A percentile compares a stretch with the other conserved stretches of the same genome.
phyloP scores from a whole-genome alignment of 64 coral and sea anemone genomes.

The Trachythela sp. region DNA sequence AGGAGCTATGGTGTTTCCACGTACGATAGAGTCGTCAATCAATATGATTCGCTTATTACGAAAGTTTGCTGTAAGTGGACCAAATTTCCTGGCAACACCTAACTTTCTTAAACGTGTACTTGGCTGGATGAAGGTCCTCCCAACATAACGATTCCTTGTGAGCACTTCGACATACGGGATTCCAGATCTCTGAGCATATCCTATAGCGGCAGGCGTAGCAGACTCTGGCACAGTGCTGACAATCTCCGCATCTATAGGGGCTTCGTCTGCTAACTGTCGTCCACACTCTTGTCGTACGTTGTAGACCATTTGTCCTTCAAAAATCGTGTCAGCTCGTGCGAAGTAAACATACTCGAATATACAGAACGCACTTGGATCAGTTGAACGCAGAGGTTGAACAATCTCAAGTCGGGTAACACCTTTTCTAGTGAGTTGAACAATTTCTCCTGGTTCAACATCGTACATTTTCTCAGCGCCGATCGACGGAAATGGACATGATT shows the following conservation, averaged over 20 bases:
- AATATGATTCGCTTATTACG: slow-evolving; percentile 77
- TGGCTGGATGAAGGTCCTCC: slow-evolving; percentile 95
- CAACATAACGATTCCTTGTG: slow-evolving; percentile 95
- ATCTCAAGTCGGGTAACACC: slow-evolving; percentile 62
- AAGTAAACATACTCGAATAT: slow-evolving; percentile 99
- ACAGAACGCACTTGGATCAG: slow-evolving; percentile 67
- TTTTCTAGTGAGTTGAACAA: slow-evolving; percentile 68
- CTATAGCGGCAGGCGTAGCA: slow-evolving; percentile 82
- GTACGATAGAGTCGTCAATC: slow-evolving; percentile 95
- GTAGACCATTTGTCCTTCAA: slow-evolving; percentile 97
- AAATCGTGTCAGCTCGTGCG: slow-evolving; percentile 90
- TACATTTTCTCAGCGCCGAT: slow-evolving; percentile 73
- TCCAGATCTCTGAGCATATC: slow-evolving; percentile 60
- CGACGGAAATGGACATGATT: slow-evolving; percentile 86
- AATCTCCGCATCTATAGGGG: slow-evolving; percentile 79
- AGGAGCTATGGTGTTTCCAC: slow-evolving; percentile 87
- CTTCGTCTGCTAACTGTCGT: slow-evolving; percentile 76
- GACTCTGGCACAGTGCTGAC: slow-evolving; percentile 96
- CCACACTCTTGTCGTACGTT: slow-evolving; percentile 71
- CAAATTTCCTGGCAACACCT: slow-evolving; percentile 95
- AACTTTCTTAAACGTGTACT: slow-evolving; percentile 69
- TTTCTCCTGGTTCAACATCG: slow-evolving; percentile 86
- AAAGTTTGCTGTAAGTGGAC: slow-evolving; percentile 84
- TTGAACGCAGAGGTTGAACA: slow-evolving; percentile 43
- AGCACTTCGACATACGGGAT: slow-evolving; percentile 93